These are phyloP conservation scores for Mus pahari DNA, from an alignment of 2,113 vertebrate genomes.

Conservation along the genomic window DNA sequence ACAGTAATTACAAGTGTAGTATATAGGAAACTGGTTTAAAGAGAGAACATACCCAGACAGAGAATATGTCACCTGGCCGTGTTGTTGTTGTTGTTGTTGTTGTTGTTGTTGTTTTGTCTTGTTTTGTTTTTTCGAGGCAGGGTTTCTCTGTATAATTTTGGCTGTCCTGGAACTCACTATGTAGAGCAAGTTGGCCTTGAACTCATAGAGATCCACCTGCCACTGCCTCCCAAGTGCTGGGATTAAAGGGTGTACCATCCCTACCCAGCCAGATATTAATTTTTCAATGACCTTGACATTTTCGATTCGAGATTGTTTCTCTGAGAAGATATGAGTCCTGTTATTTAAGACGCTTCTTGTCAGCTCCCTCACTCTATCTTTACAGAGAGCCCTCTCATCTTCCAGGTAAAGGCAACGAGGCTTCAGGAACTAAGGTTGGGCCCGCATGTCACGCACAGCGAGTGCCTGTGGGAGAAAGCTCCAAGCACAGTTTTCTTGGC, in stretches of 20 bases:
- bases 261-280: neutral
- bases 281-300: slow-evolving; percentile 36
- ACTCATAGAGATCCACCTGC: neutral
- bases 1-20: neutral
- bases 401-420: neutral
- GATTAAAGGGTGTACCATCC: too few species aligned
- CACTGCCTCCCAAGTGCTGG: too few species aligned
- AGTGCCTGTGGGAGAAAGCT: neutral
- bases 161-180: neutral
- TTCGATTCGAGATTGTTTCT: neutral
- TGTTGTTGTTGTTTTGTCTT: neutral
- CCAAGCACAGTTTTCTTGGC: neutral
- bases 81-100: neutral
- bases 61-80: neutral
- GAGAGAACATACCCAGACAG: neutral
- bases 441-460: neutral
- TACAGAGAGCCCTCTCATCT: neutral
- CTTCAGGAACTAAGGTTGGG: neutral
- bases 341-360: neutral
- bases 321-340: neutral
- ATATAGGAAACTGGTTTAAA: slow-evolving; percentile 9
- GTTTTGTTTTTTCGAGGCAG: neutral
- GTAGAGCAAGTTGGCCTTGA: neutral
- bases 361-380: neutral
- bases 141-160: neutral